These are phyloP conservation scores for Centropus bengalensis DNA, from an alignment of 2,113 vertebrate species.

Conservation along the genomic window DNA sequence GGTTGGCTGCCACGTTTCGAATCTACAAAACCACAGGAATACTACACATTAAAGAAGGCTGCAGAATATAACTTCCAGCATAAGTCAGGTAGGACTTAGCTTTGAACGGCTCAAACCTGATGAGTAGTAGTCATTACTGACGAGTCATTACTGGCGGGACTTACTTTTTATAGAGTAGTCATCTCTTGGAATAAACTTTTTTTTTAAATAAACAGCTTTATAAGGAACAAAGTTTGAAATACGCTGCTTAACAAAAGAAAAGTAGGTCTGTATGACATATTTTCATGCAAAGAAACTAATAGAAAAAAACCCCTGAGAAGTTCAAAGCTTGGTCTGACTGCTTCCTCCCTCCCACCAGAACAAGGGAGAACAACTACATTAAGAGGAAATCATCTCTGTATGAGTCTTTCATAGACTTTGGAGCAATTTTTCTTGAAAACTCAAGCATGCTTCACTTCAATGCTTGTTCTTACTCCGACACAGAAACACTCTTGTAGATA, in stretches of 20 bases:
- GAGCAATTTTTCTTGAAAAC: neutral
- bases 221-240: neutral
- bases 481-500: neutral
- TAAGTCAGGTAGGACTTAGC: neutral
- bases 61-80: neutral
- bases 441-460: neutral
- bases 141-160: neutral
- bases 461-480: neutral
- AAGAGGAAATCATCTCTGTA: neutral
- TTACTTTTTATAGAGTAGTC: neutral
- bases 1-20: constrained; percentile 82
- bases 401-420: neutral
- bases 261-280: neutral
- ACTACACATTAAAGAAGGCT: neutral
- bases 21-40: constrained; percentile 75
- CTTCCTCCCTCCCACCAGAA: neutral
- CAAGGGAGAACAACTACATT: neutral
- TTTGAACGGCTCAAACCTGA: neutral
- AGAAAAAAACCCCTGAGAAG: neutral
- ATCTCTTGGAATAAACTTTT: neutral
- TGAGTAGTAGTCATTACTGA: neutral
- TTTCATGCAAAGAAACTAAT: neutral
- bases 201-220: neutral
- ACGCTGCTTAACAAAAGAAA: neutral
- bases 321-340: neutral